Conservation (phyloP, 1,140 invertebrate species). For the Portunus trituberculatus region DNA sequence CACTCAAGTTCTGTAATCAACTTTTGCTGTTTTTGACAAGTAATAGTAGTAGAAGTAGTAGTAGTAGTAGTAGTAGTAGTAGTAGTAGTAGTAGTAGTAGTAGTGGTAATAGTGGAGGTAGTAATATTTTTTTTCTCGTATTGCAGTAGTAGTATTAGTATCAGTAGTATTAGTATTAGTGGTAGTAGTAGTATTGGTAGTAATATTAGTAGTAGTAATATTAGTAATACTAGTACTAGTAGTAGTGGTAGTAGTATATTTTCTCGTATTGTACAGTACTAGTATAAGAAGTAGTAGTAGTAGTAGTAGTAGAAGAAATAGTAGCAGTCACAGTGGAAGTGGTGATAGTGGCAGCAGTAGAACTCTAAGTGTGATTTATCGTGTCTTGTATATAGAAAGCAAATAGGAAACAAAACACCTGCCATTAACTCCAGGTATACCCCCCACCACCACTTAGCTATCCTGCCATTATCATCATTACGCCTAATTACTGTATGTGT, state of each 20-base stretch:
- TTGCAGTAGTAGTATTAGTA: not conserved
- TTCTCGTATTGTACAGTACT: no score
- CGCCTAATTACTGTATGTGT: not conserved
- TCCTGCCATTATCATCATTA: not conserved
- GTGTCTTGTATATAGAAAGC: not conserved
- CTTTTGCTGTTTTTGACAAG: no score
- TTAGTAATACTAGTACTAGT: not conserved
- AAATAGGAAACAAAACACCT: not conserved
- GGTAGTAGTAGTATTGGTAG: not conserved
- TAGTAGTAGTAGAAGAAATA: not conserved
- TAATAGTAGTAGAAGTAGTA: not conserved
- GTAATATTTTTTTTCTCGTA: no score
- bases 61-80: not conserved
- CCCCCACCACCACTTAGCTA: not conserved
- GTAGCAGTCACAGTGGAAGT: not conserved
- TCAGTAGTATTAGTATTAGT: not conserved
- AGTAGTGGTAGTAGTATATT: not conserved
- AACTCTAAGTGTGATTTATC: not conserved
- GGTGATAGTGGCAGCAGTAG: not conserved
- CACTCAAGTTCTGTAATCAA: no score
- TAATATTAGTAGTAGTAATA: not conserved
- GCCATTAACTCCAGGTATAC: not conserved
- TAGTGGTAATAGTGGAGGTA: not conserved
- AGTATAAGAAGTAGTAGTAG: no score
- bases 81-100: not conserved